Percentiles rank a stretch among this genome's conserved stretches.
Conservation (phyloP, 2,888 invertebrate species). For the Griposia aprilina region DNA sequence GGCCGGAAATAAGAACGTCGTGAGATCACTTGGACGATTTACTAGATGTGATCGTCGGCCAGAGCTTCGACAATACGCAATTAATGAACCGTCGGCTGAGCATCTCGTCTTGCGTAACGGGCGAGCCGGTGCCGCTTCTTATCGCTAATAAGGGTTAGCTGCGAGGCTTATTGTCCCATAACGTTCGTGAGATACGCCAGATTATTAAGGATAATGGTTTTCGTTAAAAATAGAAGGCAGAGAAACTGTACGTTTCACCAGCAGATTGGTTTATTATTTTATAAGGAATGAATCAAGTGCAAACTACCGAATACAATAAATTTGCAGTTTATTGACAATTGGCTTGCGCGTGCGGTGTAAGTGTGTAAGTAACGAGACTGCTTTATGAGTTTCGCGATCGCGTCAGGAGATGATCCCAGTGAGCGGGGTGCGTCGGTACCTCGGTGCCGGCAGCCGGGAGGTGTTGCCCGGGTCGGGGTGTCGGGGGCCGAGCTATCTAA, state of each 20-base stretch:
- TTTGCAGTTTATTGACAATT: slow-evolving; percentile 60
- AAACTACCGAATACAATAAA: slow-evolving; percentile 55
- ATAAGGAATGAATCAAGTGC: slow-evolving; percentile 35
- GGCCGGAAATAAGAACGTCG: slow-evolving; percentile 78
- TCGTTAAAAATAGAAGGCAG: slow-evolving; percentile 36
- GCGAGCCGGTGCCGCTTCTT: slow-evolving; percentile 78
- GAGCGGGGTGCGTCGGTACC: slow-evolving; percentile 65
- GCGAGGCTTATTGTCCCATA: slow-evolving; percentile 49
- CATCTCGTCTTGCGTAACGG: slow-evolving; percentile 81
- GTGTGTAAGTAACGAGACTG: slow-evolving; percentile 69
- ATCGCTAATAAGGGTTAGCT: slow-evolving; percentile 83
- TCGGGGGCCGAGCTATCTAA: slow-evolving; percentile 85
- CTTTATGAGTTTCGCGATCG: slow-evolving; percentile 72
- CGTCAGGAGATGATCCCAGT: slow-evolving; percentile 72
- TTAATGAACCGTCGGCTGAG: slow-evolving; percentile 80
- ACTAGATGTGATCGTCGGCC: slow-evolving; percentile 77
- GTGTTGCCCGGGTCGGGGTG: slow-evolving; percentile 82
- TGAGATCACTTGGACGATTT: slow-evolving; percentile 78
- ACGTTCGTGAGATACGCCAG: slow-evolving; percentile 26
- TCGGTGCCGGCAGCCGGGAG: slow-evolving; percentile 73
- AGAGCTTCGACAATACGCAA: slow-evolving; percentile 84
- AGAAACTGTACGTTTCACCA: slow-evolving; percentile 2
- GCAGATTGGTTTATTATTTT: slow-evolving; percentile 53
- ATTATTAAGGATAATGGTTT: slow-evolving; percentile 49
- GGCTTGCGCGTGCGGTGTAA: slow-evolving; percentile 49